Percentiles rank a stretch among this genome's conserved stretches.
phyloP scores from a whole-genome alignment of 2,113 vertebrate species.

The Nothoprocta perdicaria region DNA sequence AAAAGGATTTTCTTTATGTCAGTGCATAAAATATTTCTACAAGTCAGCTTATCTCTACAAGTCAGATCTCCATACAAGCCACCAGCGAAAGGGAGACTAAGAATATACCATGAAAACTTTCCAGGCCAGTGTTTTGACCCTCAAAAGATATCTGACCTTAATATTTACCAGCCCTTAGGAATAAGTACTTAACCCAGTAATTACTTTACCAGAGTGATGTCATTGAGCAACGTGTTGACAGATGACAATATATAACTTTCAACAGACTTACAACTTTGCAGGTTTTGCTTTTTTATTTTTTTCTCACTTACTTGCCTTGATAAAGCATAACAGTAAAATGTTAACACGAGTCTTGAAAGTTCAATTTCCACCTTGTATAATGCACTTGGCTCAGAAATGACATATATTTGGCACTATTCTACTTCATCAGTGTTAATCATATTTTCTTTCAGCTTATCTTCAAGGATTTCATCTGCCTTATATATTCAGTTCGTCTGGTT shows the following conservation, averaged over 20 bases:
- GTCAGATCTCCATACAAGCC: background rate
- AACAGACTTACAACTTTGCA: background rate
- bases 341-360: conserved; percentile 60
- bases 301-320: conserved; percentile 46
- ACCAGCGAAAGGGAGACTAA: conserved; percentile 36
- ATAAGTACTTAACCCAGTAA: conserved; percentile 35
- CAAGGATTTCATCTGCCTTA: conserved; percentile 15
- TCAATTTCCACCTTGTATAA: conserved; percentile 58
- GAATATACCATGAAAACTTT: background rate
- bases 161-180: conserved; percentile 44
- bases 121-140: background rate
- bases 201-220: conserved; percentile 48
- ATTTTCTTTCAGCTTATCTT: conserved; percentile 64
- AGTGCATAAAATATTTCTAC: conserved; percentile 53
- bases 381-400: conserved; percentile 46
- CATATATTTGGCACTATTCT: conserved; percentile 40
- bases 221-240: conserved; percentile 34
- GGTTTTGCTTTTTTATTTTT: background rate
- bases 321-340: conserved; percentile 56
- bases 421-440: conserved; percentile 53
- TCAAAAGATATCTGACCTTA: background rate
- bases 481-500: conserved; percentile 11
- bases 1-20: conserved; percentile 53
- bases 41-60: conserved; percentile 37
- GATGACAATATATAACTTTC: conserved; percentile 49